Conservation (phyloP, 2,113 vertebrate species). For the Sclerurus mexicanus region DNA sequence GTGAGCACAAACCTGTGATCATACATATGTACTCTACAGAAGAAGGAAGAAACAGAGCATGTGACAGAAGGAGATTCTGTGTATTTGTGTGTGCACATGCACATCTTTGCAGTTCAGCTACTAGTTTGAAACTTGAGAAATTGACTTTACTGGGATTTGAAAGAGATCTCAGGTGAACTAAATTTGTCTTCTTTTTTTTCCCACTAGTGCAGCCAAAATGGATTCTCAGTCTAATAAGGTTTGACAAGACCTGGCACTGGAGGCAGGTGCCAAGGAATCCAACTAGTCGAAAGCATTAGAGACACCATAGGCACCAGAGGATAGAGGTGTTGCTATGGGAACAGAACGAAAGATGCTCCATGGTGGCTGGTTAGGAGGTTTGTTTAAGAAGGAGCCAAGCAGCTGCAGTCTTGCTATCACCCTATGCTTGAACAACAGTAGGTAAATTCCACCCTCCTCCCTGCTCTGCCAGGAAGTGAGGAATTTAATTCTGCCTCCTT, state of each 20-base stretch:
- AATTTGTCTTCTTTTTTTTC: conserved; percentile 65
- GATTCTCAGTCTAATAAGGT: conserved; percentile 73
- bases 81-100: not conserved
- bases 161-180: conserved; percentile 64
- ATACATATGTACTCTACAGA: not conserved
- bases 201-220: conserved; percentile 52
- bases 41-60: not conserved
- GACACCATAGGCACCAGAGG: conserved; percentile 67
- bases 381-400: conserved; percentile 67
- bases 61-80: not conserved
- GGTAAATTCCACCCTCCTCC: conserved; percentile 32
- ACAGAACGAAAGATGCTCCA: conserved; percentile 68
- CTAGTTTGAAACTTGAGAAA: conserved; percentile 16
- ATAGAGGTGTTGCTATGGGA: conserved; percentile 77
- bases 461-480: not conserved
- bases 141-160: conserved; percentile 52
- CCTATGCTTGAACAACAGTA: conserved; percentile 37
- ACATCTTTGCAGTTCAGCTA: not conserved
- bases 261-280: conserved; percentile 72
- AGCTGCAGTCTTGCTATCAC: conserved; percentile 57
- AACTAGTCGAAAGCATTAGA: conserved; percentile 70
- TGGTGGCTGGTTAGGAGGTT: conserved; percentile 71
- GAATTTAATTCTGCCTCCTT: conserved; percentile 60
- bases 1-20: too few species aligned
- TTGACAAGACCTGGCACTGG: conserved; percentile 72